A percentile compares a stretch with the other conserved stretches of the same genome.
Evolutionary conservation across 2,113 vertebrate genomes (phyloP).

Genomic region (Notarius quadriscutis): DNA sequence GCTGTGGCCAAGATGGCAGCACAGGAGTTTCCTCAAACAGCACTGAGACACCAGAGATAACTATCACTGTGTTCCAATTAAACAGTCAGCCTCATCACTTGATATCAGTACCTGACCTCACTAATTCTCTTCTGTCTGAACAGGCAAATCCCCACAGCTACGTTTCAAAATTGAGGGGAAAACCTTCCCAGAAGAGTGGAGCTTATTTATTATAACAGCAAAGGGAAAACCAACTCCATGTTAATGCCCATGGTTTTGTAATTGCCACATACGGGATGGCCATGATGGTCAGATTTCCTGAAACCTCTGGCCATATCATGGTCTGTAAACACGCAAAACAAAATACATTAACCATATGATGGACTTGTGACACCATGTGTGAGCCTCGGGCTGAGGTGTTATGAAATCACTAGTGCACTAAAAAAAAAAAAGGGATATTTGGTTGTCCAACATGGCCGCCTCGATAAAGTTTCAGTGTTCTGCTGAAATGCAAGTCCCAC

Average conservation of each 20-base stretch:
- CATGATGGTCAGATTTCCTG: not conserved
- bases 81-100: not conserved
- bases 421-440: not conserved
- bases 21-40: not conserved
- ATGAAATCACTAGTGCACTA: not conserved
- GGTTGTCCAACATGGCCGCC: not conserved
- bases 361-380: not conserved
- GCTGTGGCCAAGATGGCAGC: not conserved
- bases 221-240: not conserved
- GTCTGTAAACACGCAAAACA: not conserved
- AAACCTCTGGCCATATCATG: not conserved
- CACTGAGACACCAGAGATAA: not conserved
- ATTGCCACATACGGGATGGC: not conserved
- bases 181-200: not conserved
- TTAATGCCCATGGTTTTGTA: not conserved
- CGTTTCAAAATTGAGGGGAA: not conserved
- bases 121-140: not conserved
- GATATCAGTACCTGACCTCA: not conserved
- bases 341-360: not conserved
- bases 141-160: not conserved
- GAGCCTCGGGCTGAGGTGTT: not conserved
- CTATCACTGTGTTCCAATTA: not conserved
- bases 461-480: not conserved
- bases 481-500: not conserved
- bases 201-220: not conserved